A percentile compares a stretch with the other conserved stretches of the same genome.
Conservation (phyloP, 2,113 vertebrate species). For the Periophthalmodon schlosseri region DNA sequence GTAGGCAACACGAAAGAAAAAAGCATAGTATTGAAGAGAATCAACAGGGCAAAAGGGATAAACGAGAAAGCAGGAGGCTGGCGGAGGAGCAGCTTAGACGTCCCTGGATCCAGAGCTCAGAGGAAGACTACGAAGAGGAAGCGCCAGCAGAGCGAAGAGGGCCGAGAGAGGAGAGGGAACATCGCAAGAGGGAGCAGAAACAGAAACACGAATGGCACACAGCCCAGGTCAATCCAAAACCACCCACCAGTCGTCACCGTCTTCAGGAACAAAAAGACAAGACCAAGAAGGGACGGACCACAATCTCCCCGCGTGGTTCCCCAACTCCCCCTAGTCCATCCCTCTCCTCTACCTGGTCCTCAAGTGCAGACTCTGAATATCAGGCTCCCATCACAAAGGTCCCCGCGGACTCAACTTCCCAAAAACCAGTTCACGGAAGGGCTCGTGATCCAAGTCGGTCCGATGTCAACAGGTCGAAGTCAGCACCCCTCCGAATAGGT, state of each 20-base stretch:
- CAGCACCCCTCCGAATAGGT: constrained; percentile 32
- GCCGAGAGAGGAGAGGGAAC: constrained; percentile 60
- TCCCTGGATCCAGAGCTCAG: constrained; percentile 75
- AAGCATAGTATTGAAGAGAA: constrained; percentile 47
- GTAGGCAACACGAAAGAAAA: constrained; percentile 38
- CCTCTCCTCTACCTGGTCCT: constrained; percentile 77
- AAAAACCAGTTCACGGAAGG: constrained; percentile 66
- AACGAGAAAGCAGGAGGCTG: constrained; percentile 76
- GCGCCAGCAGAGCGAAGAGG: constrained; percentile 74
- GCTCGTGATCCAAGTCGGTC: constrained; percentile 54
- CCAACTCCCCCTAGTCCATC: constrained; percentile 61
- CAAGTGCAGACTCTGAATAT: constrained; percentile 80
- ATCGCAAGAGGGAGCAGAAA: constrained; percentile 62
- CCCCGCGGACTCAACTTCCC: constrained; percentile 71
- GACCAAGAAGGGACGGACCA: constrained; percentile 39
- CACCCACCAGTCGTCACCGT: constrained; percentile 18
- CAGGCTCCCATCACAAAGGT: constrained; percentile 74
- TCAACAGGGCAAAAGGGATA: constrained; percentile 43
- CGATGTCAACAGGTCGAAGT: constrained; percentile 70
- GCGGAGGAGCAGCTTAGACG: constrained; percentile 79
- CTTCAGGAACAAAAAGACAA: constrained; percentile 26
- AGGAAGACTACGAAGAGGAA: constrained; percentile 72
- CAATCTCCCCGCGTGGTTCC: constrained; percentile 72
- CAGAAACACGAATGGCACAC: constrained; percentile 54
- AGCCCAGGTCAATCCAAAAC: constrained; percentile 47